These are phyloP conservation scores for Sthenelais limicola DNA, from an alignment of 2,888 invertebrate genomes.

Conservation along the genomic window DNA sequence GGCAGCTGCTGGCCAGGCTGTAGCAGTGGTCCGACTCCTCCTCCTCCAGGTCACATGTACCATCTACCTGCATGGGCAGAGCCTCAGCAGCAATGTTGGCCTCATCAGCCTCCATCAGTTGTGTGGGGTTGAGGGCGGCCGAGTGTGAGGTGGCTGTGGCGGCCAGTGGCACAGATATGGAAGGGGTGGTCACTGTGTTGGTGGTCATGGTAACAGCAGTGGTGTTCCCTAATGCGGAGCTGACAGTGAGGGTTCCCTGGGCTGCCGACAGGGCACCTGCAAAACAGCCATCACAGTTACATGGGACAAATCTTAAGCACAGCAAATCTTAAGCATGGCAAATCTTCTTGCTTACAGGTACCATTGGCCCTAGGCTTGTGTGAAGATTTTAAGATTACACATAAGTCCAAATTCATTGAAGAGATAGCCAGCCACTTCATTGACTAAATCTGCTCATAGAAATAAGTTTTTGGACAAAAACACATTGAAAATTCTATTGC, in stretches of 20 bases:
- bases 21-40: slow-evolving; percentile 24
- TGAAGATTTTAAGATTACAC: too few species aligned
- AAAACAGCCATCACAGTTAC: too few species aligned
- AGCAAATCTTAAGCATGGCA: too few species aligned
- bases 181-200: slow-evolving; percentile 75
- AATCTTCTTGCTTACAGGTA: too few species aligned
- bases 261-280: slow-evolving; percentile 18
- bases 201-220: slow-evolving; percentile 19
- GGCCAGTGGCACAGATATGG: slow-evolving; percentile 78
- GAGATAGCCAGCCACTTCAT: too few species aligned
- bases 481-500: too few species aligned
- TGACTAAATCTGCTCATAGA: too few species aligned
- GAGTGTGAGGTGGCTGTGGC: slow-evolving; percentile 67
- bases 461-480: too few species aligned
- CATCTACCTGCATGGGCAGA: slow-evolving; percentile 49
- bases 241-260: slow-evolving; percentile 35
- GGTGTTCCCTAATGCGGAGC: slow-evolving; percentile 20
- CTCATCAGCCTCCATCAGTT: slow-evolving; percentile 37
- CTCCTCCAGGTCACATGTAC: slow-evolving; percentile 6
- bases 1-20: background rate
- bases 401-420: too few species aligned
- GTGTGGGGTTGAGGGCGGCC: slow-evolving; percentile 18
- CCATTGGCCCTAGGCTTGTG: too few species aligned
- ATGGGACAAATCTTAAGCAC: too few species aligned
- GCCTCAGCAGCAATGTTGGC: slow-evolving; percentile 45